These are phyloP conservation scores for Fukomys damarensis DNA, from an alignment of 2,113 vertebrate genomes.

Conservation along the genomic window DNA sequence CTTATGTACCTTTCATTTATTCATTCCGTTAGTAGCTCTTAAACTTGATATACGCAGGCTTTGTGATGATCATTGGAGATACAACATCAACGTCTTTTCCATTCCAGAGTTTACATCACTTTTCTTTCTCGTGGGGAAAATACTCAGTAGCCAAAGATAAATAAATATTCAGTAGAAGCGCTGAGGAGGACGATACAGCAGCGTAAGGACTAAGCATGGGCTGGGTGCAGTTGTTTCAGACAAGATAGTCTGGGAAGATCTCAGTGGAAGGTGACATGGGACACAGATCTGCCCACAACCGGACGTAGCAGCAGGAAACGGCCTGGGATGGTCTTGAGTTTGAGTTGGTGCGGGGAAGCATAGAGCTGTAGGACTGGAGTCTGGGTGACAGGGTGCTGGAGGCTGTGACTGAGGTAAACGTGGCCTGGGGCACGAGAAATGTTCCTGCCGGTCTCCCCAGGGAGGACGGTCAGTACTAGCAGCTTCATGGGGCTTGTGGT, in stretches of 20 bases:
- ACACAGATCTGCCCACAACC: too few relatives aligned
- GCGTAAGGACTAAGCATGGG: neutral
- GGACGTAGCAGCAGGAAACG: neutral
- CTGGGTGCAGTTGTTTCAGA: neutral
- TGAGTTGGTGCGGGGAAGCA: neutral
- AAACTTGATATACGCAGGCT: neutral
- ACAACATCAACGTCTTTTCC: constrained; percentile 1
- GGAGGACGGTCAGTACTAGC: neutral
- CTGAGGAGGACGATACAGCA: neutral
- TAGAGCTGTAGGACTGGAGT: neutral
- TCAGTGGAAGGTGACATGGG: neutral
- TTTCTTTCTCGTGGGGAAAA: neutral
- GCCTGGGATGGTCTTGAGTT: neutral
- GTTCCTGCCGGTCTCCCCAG: neutral
- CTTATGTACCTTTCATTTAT: neutral
- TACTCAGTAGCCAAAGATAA: neutral
- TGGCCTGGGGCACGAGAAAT: neutral
- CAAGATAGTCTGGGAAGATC: neutral
- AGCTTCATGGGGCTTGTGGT: neutral
- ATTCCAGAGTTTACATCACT: neutral
- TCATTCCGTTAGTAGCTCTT: neutral
- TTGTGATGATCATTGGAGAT: neutral
- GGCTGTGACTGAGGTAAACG: neutral
- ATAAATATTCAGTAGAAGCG: neutral
- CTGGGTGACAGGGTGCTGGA: neutral